Percentiles rank a stretch among this genome's conserved stretches.
Evolutionary conservation across 2,797 vertebrate genomes (phyloP).

Genomic region (Ciconia nigra): DNA sequence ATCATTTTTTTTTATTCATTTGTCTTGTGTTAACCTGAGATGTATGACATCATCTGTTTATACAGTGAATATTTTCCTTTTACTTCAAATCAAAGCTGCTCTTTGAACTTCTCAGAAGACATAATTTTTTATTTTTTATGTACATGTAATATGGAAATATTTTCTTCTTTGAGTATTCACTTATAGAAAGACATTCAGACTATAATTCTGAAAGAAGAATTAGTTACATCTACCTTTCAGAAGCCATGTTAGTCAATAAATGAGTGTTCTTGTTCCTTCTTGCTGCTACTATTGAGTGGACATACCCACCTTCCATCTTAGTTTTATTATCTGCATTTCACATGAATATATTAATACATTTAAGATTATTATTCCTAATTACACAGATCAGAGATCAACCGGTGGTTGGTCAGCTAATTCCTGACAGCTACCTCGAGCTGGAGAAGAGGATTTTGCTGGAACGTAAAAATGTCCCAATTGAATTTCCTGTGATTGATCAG

Average conservation of each 20-base stretch:
- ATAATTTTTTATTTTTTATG: background rate
- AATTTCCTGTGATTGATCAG: constrained; percentile 90
- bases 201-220: background rate
- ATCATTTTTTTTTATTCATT: background rate
- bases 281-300: background rate
- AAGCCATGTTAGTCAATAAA: background rate
- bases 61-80: background rate
- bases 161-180: background rate
- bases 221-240: background rate
- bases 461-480: constrained; percentile 78
- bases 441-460: constrained; percentile 87
- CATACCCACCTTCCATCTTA: background rate
- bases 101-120: background rate
- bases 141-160: background rate
- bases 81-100: background rate
- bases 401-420: constrained; percentile 94
- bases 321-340: background rate
- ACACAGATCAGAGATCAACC: constrained; percentile 91
- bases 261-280: background rate
- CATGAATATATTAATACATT: background rate
- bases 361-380: constrained; percentile 36
- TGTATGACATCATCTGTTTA: background rate
- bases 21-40: background rate
- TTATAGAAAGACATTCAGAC: background rate
- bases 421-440: constrained; percentile 93